Base-by-base conservation (phyloP, 2,888 invertebrate species). In the Lasioglossum morio region DNA sequence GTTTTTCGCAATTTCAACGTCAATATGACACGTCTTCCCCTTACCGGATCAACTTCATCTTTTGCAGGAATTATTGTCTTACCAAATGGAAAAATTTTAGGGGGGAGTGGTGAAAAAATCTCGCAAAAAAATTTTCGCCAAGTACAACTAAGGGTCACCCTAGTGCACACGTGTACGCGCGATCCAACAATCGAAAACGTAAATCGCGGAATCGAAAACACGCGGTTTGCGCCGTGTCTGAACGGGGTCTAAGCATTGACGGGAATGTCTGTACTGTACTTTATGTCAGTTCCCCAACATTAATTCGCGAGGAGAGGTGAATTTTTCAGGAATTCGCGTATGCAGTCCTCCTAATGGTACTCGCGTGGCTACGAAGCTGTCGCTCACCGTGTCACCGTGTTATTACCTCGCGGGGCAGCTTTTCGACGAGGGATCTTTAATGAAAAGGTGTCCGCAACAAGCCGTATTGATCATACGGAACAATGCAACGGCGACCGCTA, bases 401-500 rank as follows among this genome's bases (percentile, higher is more conserved):
- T 78, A 16, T 76, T 78, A 76, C 34, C 69, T 57, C 34, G 37
- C 34, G 46, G 27, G 48, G 19, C 53, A 69, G 79, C 34, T 89
- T 80, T 82, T 72, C 70, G 72, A 81, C 77, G 78, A 34, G 63
- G 63, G 79, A 81, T 82, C 79, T 85, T 87, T 87, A 85, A 91
- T 69, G 78, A 77, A 79, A 70, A 70, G 72, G 60, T 37, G 30
- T 23, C 81, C 53, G 86, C 37, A 53, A 43, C 70, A 40, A 70
- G 70, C 73, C 3, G 72, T 91, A 88, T 90, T 74, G 90, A 91
- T 91, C 81, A 85, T 30, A 78, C 66, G 73, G 79, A 81, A 84
- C 80, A 84, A 88, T 84, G 75, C 57, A 37, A 76, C 82, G 82
- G 86, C 85, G 87, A 91, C 87, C 77, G 86, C 89, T 90, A 90